Evolutionary conservation across 1,140 invertebrate species (phyloP), one percentile per base, ranked within the genome.

Genomic region (Drosophila bocqueti): DNA sequence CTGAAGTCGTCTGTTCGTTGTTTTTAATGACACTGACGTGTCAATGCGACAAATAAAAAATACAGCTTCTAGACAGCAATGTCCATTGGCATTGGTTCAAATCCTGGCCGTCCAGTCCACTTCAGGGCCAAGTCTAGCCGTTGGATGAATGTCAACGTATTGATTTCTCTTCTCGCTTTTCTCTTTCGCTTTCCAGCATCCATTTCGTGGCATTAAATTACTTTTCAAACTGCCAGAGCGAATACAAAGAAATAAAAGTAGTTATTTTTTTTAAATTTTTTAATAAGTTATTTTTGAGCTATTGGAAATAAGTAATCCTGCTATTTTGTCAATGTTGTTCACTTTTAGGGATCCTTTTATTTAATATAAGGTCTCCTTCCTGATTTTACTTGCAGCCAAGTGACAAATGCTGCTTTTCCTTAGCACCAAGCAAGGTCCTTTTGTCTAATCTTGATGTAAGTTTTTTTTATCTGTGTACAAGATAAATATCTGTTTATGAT

Each of bases 11-110:
- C 79, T 69, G 76, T 71, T 58, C 49, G 67, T 52, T 43, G 62
- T 69, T 90, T 76, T 81, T 81, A 90, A 89, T 81, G 85, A 89
- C 78, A 79, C 69, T 90, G 81, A 76, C 85, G 78, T 90, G 85
- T 90, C 85, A 55, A 90, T 90, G 81, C 85, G 81, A 61, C 85
- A 79, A 67, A 87, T 55, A 80, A 69, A 65, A 79, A 76, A 54
- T n/a, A 62, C 38, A 55, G 40, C 46, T n/a, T 36, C 26, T 16
- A 63, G 55, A 24, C 62, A 72, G 42, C 58, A 29, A 76, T 72
- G 81, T 84, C 66, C 81, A 82, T 85, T 89, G 85, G 85, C 85
- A 82, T 73, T 64, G 78, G 79, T 75, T 90, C 81, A 89, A 81
- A 36, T 73, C 38, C 57, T 46, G 43, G 24, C 38, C 40, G 50